Base-by-base conservation (phyloP, 2,797 vertebrate genomes). In the Neomorphus geoffroyi region DNA sequence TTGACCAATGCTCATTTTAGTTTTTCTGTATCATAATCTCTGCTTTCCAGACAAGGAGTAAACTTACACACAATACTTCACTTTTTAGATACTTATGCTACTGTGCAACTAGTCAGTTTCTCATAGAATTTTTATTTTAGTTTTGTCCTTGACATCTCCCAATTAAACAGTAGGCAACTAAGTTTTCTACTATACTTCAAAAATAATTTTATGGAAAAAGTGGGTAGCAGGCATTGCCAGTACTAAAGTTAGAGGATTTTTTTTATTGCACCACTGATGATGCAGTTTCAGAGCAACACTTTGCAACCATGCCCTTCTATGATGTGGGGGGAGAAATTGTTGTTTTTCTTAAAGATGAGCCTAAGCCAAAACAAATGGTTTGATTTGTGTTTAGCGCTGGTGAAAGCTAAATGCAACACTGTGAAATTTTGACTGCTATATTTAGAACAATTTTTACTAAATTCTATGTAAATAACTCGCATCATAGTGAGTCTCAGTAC, bases 291-390 rank as follows among this genome's bases (percentile, higher is more conserved):
- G 23, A 53, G 15, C 41, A 64, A 61, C 12, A 2, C 8, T 45
- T 12, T 72, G 24, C 41, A 79, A 33, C 41, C 19, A 4, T 39
- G n/a, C 16, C 32, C 28, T 77, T 75, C n/a, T 91, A 2, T 33
- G 21, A 71, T 30, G 10, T 45, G 23, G 19, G 1, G 8, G 35
- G 26, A 57, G 57, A 18, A 23, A 16, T 8, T 0, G 1, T 1
- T 0, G 1, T 1, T 48, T 83, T 66, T 28, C 58, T 72, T 39
- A 54, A 58, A 85, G 53, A 23, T 79, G 28, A 67, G 10, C 13
- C 24, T 51, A 32, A 75, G 43, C 26, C 30, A 46, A 30, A 17
- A 17, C 4, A 57, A 60, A 61, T 77, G 6, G 4, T 82, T 79
- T 26, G 11, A 19, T 32, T 62, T 74, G 5, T 7, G 7, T 71